A percentile compares a stretch with the other conserved stretches of the same genome.
Conservation (phyloP, 2,888 invertebrate species). For the Himalopsyche anomala region DNA sequence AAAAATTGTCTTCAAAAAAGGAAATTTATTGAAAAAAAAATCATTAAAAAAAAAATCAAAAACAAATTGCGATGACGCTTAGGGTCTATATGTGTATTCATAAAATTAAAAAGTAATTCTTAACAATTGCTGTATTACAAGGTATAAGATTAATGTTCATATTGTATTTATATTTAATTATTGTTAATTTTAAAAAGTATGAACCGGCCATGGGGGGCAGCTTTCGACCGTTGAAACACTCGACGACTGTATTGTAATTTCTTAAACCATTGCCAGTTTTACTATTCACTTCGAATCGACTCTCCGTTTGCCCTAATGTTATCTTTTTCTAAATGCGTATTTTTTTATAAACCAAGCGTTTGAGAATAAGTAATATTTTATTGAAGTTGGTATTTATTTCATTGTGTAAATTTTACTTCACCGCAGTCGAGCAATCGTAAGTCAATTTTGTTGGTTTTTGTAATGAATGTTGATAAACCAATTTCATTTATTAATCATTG, state of each 20-base stretch:
- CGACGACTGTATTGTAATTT: conserved; percentile 1
- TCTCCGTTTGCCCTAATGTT: too few relatives aligned
- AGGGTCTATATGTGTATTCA: conserved; percentile 63
- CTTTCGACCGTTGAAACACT: neutral
- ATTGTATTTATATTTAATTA: conserved; percentile 60
- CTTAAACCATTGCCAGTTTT: neutral
- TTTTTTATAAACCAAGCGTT: too few relatives aligned
- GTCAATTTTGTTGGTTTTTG: too few relatives aligned
- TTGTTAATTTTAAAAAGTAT: conserved; percentile 46
- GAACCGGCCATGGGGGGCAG: conserved; percentile 35
- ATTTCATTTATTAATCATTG: too few relatives aligned
- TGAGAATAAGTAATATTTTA: too few relatives aligned
- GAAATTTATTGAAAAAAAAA: conserved; percentile 50
- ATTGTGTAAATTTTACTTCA: too few relatives aligned
- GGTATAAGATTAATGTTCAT: conserved; percentile 61
- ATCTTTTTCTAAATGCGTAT: too few relatives aligned
- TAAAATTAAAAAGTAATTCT: conserved; percentile 53
- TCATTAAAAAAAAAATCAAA: conserved; percentile 57
- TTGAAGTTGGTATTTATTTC: too few relatives aligned
- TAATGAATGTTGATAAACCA: too few relatives aligned
- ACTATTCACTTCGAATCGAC: neutral
- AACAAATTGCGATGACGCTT: conserved; percentile 65
- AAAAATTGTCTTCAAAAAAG: conserved; percentile 44
- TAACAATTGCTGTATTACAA: conserved; percentile 62
- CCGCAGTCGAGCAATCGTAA: too few relatives aligned